A percentile compares a stretch with the other conserved stretches of the same genome.
phyloP scores from a whole-genome alignment of 2,797 vertebrate genomes.

The Sibirionetta formosa region DNA sequence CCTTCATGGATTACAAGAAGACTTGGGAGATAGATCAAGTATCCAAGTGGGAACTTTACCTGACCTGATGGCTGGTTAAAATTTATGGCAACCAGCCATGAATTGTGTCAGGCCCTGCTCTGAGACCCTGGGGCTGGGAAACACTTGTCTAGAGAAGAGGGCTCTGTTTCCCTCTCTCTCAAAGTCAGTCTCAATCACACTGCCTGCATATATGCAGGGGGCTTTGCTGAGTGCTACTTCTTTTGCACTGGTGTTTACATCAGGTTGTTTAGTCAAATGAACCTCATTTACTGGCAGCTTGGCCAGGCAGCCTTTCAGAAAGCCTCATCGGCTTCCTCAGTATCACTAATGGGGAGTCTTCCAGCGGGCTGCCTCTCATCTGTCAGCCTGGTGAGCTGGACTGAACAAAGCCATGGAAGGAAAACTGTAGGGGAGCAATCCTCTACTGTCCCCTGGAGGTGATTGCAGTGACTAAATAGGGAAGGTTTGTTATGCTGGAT shows the following conservation, averaged over 20 bases:
- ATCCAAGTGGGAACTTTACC: neutral
- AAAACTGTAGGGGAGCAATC: conserved; percentile 26
- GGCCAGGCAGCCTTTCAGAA: neutral
- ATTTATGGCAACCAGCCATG: no score
- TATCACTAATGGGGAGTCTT: neutral
- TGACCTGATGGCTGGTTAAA: neutral
- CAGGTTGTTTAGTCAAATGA: neutral
- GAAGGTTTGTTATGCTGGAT: neutral
- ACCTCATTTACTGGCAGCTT: neutral
- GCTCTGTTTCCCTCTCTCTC: neutral
- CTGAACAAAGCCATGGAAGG: neutral
- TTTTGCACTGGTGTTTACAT: neutral
- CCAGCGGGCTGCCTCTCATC: neutral
- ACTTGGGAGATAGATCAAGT: neutral
- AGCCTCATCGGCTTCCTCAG: neutral
- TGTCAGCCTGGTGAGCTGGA: neutral
- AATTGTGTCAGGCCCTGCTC: neutral
- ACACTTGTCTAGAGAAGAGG: neutral
- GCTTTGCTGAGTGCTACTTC: neutral
- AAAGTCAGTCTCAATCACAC: neutral
- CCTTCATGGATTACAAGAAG: neutral
- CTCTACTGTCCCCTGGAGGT: conserved; percentile 65
- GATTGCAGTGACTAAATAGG: neutral
- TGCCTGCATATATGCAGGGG: neutral
- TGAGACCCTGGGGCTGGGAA: neutral